A percentile compares a stretch with the other conserved stretches of the same genome.
phyloP scores from a whole-genome alignment of 2,888 invertebrate species.

The Eristalinus aeneus region DNA sequence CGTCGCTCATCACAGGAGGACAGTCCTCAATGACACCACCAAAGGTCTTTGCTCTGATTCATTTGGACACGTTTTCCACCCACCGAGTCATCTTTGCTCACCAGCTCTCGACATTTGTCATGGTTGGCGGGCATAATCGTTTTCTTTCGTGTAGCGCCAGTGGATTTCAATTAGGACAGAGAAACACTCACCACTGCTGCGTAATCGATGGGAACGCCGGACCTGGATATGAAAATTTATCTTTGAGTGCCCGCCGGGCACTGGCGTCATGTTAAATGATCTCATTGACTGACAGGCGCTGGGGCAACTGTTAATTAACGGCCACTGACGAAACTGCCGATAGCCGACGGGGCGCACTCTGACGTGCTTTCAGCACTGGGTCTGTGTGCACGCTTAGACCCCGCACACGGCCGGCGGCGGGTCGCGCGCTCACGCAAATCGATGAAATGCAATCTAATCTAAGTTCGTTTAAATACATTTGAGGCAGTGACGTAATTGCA shows the following conservation, averaged over 20 bases:
- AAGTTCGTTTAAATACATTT: constrained; percentile 6
- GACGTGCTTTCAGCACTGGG: background rate
- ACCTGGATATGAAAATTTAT: background rate
- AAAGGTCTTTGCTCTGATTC: too few species aligned
- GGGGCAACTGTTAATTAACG: constrained; percentile 39
- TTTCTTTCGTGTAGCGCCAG: background rate
- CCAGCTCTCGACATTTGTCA: too few species aligned
- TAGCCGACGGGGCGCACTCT: background rate
- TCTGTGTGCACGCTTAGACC: background rate
- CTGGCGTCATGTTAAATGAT: constrained; percentile 34
- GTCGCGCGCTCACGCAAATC: background rate
- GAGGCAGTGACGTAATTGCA: background rate
- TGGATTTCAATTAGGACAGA: constrained; percentile 31
- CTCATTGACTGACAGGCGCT: constrained; percentile 40
- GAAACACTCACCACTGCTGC: background rate
- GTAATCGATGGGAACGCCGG: background rate
- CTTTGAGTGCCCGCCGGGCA: background rate
- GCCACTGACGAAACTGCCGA: background rate
- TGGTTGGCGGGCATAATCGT: too few species aligned
- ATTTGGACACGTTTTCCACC: too few species aligned
- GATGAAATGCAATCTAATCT: constrained; percentile 50
- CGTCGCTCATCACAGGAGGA: too few species aligned
- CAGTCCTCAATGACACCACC: too few species aligned
- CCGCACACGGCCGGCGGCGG: background rate
- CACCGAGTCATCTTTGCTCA: too few species aligned